These are phyloP conservation scores for Branchellion lobata DNA, from an alignment of 2,888 invertebrate genomes.

Conservation along the genomic window DNA sequence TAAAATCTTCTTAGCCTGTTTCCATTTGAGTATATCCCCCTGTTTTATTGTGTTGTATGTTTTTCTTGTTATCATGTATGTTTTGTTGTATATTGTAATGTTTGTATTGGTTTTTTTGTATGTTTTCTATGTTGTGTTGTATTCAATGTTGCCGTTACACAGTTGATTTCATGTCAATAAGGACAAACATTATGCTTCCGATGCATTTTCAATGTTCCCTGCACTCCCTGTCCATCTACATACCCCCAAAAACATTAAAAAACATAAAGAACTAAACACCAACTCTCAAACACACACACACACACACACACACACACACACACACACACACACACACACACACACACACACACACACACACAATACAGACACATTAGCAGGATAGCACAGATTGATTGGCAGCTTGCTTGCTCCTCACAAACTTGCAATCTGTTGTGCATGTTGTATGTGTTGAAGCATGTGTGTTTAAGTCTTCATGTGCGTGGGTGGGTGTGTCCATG, in stretches of 20 bases:
- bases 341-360: neutral
- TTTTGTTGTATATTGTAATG: neutral
- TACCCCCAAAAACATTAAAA: too few relatives aligned
- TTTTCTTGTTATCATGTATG: neutral
- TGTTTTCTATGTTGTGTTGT: neutral
- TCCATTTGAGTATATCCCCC: too few relatives aligned
- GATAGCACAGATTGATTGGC: slow-evolving; percentile 13
- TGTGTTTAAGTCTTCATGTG: neutral
- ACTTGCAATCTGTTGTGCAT: neutral
- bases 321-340: slow-evolving; percentile 8
- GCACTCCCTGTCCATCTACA: too few relatives aligned
- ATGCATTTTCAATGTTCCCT: too few relatives aligned
- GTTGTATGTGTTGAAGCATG: neutral
- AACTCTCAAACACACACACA: too few relatives aligned
- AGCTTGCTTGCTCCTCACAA: slow-evolving; percentile 10
- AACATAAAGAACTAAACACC: too few relatives aligned
- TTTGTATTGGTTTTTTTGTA: neutral
- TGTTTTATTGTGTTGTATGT: too few relatives aligned
- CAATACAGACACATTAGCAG: slow-evolving; percentile 8
- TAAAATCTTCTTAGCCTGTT: too few relatives aligned
- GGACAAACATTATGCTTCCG: too few relatives aligned
- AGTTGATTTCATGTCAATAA: too few relatives aligned
- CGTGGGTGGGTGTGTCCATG: neutral
- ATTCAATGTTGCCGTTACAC: neutral
- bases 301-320: slow-evolving; percentile 2